Conservation (phyloP, 2,797 vertebrate species). For the Zenarchopterus dispar region DNA sequence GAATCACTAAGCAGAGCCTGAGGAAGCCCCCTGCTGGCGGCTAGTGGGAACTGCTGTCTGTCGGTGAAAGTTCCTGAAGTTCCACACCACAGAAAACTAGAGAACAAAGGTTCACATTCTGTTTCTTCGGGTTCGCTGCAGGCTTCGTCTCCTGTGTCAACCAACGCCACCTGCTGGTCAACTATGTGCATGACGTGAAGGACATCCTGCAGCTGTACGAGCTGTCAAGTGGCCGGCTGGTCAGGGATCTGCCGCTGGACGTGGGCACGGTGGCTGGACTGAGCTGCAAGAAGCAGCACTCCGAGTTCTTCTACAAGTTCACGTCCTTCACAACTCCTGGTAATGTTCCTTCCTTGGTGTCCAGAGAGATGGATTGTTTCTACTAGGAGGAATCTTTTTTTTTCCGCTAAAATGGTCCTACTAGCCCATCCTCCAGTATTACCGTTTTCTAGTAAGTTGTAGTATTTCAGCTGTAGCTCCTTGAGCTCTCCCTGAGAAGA, state of each 20-base stretch:
- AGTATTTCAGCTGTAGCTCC: too few relatives aligned
- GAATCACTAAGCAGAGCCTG: background rate
- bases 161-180: slow-evolving; percentile 80
- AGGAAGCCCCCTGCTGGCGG: slow-evolving; percentile 33
- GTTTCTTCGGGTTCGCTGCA: slow-evolving; percentile 15
- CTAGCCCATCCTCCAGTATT: too few relatives aligned
- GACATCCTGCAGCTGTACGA: slow-evolving; percentile 80
- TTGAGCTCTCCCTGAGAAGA: too few relatives aligned
- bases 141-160: slow-evolving; percentile 81
- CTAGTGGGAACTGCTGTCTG: background rate
- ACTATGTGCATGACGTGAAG: slow-evolving; percentile 82
- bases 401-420: too few relatives aligned
- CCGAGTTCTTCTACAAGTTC: slow-evolving; percentile 84
- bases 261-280: slow-evolving; percentile 79
- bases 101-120: background rate
- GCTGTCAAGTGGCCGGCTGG: slow-evolving; percentile 59
- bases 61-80: too few relatives aligned
- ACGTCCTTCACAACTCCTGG: slow-evolving; percentile 83
- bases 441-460: too few relatives aligned
- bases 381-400: too few relatives aligned
- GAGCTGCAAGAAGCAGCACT: slow-evolving; percentile 84
- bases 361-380: too few relatives aligned
- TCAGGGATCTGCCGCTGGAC: slow-evolving; percentile 76
- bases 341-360: slow-evolving; percentile 4
- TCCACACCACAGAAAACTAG: background rate